These are phyloP conservation scores for Seriola aureovittata DNA, from an alignment of 2,113 vertebrate species.

Conservation along the genomic window DNA sequence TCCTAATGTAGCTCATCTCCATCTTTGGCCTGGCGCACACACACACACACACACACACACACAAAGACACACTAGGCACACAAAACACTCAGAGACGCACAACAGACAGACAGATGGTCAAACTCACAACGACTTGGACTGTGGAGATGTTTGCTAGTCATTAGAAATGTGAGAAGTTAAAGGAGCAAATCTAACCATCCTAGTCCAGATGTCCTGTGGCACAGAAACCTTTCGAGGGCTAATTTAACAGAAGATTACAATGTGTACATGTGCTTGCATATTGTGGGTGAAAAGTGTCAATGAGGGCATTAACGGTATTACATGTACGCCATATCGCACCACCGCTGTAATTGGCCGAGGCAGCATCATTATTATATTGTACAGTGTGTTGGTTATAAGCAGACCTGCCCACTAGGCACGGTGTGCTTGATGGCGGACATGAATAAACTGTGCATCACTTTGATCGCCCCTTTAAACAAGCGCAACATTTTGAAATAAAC, in stretches of 20 bases:
- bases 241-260: conserved; percentile 28
- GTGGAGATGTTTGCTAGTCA: conserved; percentile 21
- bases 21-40: conserved; percentile 35
- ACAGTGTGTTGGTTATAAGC: conserved; percentile 30
- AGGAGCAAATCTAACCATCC: conserved; percentile 15
- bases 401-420: conserved; percentile 35
- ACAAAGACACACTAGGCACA: neutral
- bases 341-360: conserved; percentile 54
- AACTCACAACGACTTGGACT: conserved; percentile 8
- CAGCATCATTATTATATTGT: conserved; percentile 49
- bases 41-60: conserved; percentile 4
- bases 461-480: conserved; percentile 57
- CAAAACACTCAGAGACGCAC: conserved; percentile 6
- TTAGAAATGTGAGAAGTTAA: conserved; percentile 29
- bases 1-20: conserved; percentile 71
- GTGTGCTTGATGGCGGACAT: conserved; percentile 50
- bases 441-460: conserved; percentile 49
- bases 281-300: conserved; percentile 21
- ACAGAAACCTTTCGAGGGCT: conserved; percentile 2
- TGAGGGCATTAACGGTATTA: conserved; percentile 18
- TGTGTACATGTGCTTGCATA: conserved; percentile 27
- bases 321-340: conserved; percentile 5
- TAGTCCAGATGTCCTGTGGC: conserved; percentile 28
- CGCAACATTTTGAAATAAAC: conserved; percentile 49
- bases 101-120: conserved; percentile 21